A percentile compares a stretch with the other conserved stretches of the same genome.
phyloP scores from a whole-genome alignment of 2,888 invertebrate genomes.

The Drosophila limbata region DNA sequence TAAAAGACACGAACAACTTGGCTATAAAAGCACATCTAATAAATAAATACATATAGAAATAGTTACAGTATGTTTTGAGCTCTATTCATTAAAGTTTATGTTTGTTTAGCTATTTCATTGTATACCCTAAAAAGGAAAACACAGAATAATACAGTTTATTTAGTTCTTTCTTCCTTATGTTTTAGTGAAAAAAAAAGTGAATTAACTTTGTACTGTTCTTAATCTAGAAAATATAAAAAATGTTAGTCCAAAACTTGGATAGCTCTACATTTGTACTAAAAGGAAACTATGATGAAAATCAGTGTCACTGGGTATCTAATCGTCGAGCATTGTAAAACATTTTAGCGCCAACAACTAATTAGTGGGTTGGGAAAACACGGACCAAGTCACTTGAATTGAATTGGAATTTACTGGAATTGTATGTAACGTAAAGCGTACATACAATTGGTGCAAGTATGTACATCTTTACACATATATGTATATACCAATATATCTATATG shows the following conservation, averaged over 20 bases:
- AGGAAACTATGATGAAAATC: not conserved
- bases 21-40: constrained; percentile 19
- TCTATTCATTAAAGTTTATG: constrained; percentile 28
- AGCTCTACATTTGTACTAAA: not conserved
- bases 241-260: not conserved
- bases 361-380: constrained; percentile 79
- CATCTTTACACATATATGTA: constrained; percentile 8
- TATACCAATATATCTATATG: constrained; percentile 16
- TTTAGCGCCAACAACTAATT: not conserved
- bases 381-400: constrained; percentile 62
- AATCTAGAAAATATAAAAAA: not conserved
- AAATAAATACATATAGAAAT: constrained; percentile 20
- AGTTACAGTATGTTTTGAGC: constrained; percentile 19
- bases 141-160: not conserved
- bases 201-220: not conserved
- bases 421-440: constrained; percentile 26
- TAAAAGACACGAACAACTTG: constrained; percentile 25
- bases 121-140: constrained; percentile 2
- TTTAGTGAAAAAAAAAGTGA: too few relatives aligned
- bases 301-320: constrained; percentile 1
- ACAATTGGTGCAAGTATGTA: constrained; percentile 55
- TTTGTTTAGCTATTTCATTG: constrained; percentile 15
- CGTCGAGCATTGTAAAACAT: not conserved
- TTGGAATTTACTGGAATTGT: constrained; percentile 66
- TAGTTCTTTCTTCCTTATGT: not conserved